Base-by-base conservation (phyloP, 35 echinoderm and acorn worm species). In the Patiria miniata region DNA sequence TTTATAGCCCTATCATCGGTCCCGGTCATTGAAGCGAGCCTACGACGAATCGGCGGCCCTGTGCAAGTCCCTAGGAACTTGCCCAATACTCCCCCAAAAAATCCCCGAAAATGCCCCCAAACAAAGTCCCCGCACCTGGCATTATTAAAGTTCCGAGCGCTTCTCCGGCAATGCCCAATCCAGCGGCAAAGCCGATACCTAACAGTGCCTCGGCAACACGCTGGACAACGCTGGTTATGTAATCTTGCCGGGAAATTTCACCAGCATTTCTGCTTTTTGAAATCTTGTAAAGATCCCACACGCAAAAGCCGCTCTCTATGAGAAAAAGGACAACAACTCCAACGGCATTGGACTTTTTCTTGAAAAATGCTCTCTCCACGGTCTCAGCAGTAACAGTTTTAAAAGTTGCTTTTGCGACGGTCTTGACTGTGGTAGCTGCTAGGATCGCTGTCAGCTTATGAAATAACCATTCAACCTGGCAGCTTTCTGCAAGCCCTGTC, bases 401-500 rank as follows among this genome's bases (percentile, higher is more conserved):
- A 18, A 60, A 60, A 26, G 28, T n/a, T 14, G 57, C 57, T 60
- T 60, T 60, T 2, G 57, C 19, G 28, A 18, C 57, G 28, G 57
- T 8, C 57, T 60, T 60, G 17, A 60, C 57, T 7, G 28, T 18
- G 17, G 76, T 39, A 19, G 26, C 29, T 0, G 26, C 21, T 4
- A 36, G 15, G 37, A 36, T 8, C 29, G 28, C 32, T 78, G n/a
- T 37, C 1, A 81, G 9, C 40, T 39, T 81, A 17, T 42, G 39
- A 21, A 42, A 37, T 21, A 81, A 81, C 79, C 79, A 81, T 15
- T n/a, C 21, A 21, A 39, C 79, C 40, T 81, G 79, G 21, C 40
- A n/a, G n/a, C n/a, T n/a, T n/a, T n/a, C n/a, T n/a, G n/a, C n/a
- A n/a, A n/a, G n/a, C n/a, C n/a, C n/a, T n/a, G n/a, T n/a, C n/a